phyloP scores from a whole-genome alignment of 2,113 vertebrate genomes.

The Thryonomys swinderianus region DNA sequence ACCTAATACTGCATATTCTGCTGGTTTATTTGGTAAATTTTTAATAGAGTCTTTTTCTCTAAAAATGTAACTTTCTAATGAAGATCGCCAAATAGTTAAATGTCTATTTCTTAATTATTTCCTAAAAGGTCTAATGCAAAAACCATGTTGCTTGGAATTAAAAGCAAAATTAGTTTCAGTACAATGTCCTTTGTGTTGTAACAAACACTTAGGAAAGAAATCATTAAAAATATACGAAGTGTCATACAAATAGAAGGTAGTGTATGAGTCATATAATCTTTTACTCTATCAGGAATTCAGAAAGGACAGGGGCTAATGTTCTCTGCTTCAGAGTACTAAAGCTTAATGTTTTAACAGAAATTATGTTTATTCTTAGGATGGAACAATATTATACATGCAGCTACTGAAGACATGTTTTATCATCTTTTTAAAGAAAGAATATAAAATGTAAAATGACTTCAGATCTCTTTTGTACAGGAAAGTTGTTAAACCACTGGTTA shows the following conservation, averaged over 20 bases:
- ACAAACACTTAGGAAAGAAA: background rate
- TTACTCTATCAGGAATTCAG: background rate
- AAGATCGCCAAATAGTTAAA: background rate
- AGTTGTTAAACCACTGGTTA: background rate
- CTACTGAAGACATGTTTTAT: background rate
- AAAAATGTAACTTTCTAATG: background rate
- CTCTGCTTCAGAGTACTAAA: background rate
- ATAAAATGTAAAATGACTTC: background rate
- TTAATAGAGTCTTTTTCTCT: background rate
- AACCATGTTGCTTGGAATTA: background rate
- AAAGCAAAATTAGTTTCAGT: background rate
- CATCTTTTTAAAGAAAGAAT: background rate
- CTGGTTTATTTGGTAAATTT: slow-evolving; percentile 13
- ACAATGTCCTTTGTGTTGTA: background rate
- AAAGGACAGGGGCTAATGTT: background rate
- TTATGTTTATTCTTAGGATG: background rate
- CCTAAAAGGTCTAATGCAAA: background rate
- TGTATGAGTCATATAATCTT: background rate
- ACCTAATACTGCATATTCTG: background rate
- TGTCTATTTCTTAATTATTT: background rate
- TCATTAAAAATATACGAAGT: background rate
- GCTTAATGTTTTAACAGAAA: background rate
- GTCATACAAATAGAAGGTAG: background rate
- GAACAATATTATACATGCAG: background rate
- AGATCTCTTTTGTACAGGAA: background rate